Evolutionary conservation across 1,140 invertebrate species (phyloP), one percentile per base, ranked within the genome.

Genomic region (Hirudo medicinalis): DNA sequence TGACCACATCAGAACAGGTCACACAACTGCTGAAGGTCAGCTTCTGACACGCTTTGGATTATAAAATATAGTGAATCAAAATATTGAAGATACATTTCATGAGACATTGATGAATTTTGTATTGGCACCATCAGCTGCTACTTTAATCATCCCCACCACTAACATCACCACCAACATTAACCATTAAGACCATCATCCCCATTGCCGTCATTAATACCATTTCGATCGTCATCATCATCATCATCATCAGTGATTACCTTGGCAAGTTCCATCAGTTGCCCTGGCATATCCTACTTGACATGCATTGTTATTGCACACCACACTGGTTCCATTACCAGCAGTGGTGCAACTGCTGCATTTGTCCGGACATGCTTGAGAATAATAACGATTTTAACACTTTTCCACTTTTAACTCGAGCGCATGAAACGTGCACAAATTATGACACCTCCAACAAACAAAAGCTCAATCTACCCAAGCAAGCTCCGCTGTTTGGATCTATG

Each of bases 231-330:
- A 49, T 36, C 32, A 49, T 49, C 43, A 49, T 5, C 32, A 17
- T 49, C 15, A 13, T 15, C 43, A 49, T 17, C 9, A 15, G 43
- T 5, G 13, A 49, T 49, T 25, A 63, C 57, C 20, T 63, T 63
- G 57, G 57, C 57, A 63, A 25, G 57, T 63, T 63, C 57, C 57
- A 63, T 63, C 57, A 32, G 57, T 4, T 25, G 57, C 57, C 11
- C 8, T 32, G 29, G 57, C 57, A 32, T 63, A 63, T 32, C 57
- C 57, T 20, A 25, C 29, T 13, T 3, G 57, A 22, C 57, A 63
- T 32, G 22, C 57, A 32, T 25, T 25, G 22, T 22, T 6, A 63
- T 22, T 63, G 57, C 57, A 63, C 11, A n/a, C 57, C 43, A 49
- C 43, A 17, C 11, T 17, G 9, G 57, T 11, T 63, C 22, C 29